Evolutionary conservation across 1,140 invertebrate genomes (phyloP).

Genomic region (Bradynema listronoti): DNA sequence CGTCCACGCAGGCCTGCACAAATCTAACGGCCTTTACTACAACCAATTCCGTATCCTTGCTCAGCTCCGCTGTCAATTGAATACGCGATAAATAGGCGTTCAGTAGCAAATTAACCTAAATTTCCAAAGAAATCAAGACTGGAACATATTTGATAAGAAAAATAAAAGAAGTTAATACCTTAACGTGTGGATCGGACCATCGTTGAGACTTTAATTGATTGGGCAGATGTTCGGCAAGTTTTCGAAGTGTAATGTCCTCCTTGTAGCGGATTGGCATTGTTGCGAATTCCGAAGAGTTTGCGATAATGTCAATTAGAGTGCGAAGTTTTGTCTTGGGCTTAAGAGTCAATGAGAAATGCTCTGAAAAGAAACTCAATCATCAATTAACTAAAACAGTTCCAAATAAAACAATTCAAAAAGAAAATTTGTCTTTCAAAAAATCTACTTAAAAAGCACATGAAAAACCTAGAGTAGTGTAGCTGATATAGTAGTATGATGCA

Average conservation of each 20-base stretch:
- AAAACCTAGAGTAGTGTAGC: slow-evolving; percentile 92
- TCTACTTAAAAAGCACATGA: slow-evolving; percentile 7
- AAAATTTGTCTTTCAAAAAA: slow-evolving; percentile 1
- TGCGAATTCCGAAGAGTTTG: slow-evolving; percentile 92
- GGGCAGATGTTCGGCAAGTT: slow-evolving; percentile 71
- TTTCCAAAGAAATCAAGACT: background rate
- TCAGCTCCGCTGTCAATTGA: slow-evolving; percentile 85
- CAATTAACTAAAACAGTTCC: slow-evolving; percentile 10
- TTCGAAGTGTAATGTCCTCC: slow-evolving; percentile 67
- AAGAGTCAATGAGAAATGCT: slow-evolving; percentile 90
- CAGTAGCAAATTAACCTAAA: slow-evolving; percentile 77
- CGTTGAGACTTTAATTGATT: slow-evolving; percentile 70
- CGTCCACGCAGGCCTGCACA: slow-evolving; percentile 97
- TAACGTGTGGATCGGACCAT: slow-evolving; percentile 93
- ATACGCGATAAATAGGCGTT: slow-evolving; percentile 91
- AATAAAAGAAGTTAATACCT: slow-evolving; percentile 59
- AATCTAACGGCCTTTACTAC: slow-evolving; percentile 63
- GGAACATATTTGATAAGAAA: slow-evolving; percentile 11
- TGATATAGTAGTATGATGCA: slow-evolving; percentile 98
- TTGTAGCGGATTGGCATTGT: slow-evolving; percentile 85
- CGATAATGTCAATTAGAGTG: slow-evolving; percentile 92
- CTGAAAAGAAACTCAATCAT: slow-evolving; percentile 62
- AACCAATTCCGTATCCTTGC: slow-evolving; percentile 81
- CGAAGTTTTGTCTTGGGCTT: slow-evolving; percentile 95
- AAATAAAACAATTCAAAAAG: background rate